Conservation (phyloP, 2,888 invertebrate genomes). For the Sipunculus nudus region DNA sequence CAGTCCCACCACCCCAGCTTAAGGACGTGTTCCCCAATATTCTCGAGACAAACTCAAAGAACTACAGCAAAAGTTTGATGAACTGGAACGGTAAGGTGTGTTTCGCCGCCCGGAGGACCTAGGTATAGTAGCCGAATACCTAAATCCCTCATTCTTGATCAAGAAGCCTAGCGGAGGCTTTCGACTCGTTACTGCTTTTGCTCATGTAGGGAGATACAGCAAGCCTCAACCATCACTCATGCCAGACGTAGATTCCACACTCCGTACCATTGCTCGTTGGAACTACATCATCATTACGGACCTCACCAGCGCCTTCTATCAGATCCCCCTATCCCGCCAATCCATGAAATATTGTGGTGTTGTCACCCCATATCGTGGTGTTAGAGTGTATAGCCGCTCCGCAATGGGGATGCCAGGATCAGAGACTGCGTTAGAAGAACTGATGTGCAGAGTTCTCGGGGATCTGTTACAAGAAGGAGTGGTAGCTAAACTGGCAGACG, state of each 20-base stretch:
- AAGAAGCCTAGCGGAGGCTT: slow-evolving; percentile 1
- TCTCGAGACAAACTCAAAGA: slow-evolving; percentile 28
- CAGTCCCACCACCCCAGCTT: slow-evolving; percentile 40
- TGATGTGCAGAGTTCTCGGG: slow-evolving; percentile 28
- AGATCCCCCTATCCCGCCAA: slow-evolving; percentile 32
- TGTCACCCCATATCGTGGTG: slow-evolving; percentile 10
- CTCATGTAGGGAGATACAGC: slow-evolving; percentile 33
- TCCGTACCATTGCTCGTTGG: slow-evolving; percentile 27
- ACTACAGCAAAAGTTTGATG: slow-evolving; percentile 11
- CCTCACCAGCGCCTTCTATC: slow-evolving; percentile 38
- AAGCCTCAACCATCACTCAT: slow-evolving; percentile 35
- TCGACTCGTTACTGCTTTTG: not conserved
- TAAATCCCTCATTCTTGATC: slow-evolving; percentile 7
- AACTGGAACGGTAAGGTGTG: slow-evolving; percentile 1
- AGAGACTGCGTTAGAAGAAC: slow-evolving; percentile 24
- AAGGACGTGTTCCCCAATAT: slow-evolving; percentile 40
- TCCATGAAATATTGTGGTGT: slow-evolving; percentile 41
- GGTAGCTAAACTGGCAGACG: slow-evolving; percentile 24
- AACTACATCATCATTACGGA: slow-evolving; percentile 31
- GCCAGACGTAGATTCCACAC: slow-evolving; percentile 21
- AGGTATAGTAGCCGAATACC: slow-evolving; percentile 3
- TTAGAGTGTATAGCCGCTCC: slow-evolving; percentile 16
- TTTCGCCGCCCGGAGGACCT: not conserved
- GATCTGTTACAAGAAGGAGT: slow-evolving; percentile 22
- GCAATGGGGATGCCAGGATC: slow-evolving; percentile 35